phyloP scores from a whole-genome alignment of 1,140 invertebrate species.

The Glomeris maerens region DNA sequence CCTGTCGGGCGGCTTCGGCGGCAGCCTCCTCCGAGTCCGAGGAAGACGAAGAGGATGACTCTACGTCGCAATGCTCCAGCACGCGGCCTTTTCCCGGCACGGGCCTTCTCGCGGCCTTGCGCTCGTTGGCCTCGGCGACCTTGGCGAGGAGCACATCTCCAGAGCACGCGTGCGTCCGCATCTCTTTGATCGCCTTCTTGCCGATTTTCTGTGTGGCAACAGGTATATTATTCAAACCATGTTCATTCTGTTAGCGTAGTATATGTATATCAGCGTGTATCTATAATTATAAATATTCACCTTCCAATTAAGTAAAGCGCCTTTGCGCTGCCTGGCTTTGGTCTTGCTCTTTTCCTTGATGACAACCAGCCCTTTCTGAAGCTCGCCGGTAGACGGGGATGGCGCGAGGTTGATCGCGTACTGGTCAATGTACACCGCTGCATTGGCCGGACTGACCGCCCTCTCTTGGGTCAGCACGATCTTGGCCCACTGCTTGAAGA shows the following conservation, averaged over 20 bases:
- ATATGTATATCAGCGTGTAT: not conserved
- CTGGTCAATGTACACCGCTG: conserved; percentile 77
- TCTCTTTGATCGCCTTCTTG: conserved; percentile 32
- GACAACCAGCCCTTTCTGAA: conserved; percentile 75
- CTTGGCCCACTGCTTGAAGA: conserved; percentile 98
- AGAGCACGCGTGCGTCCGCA: not conserved
- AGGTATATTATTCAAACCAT: not conserved
- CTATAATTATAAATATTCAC: conserved; percentile 33
- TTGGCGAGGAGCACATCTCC: conserved; percentile 12
- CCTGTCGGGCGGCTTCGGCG: conserved; percentile 28
- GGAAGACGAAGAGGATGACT: no score
- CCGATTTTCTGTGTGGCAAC: conserved; percentile 50
- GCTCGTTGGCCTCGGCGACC: conserved; percentile 1
- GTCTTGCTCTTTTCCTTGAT: conserved; percentile 96
- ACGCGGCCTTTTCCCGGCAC: conserved; percentile 14
- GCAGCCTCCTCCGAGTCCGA: conserved; percentile 9
- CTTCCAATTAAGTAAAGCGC: conserved; percentile 95
- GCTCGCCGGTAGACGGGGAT: conserved; percentile 40
- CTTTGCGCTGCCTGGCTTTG: conserved; percentile 85
- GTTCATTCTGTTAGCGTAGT: not conserved
- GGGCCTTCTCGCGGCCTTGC: conserved; percentile 14
- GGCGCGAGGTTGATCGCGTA: conserved; percentile 80
- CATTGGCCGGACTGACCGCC: conserved; percentile 73
- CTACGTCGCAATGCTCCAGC: conserved; percentile 9
- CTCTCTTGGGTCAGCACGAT: conserved; percentile 90